Evolutionary conservation across 2,888 invertebrate species (phyloP).

Genomic region (Agrotis exclamationis): DNA sequence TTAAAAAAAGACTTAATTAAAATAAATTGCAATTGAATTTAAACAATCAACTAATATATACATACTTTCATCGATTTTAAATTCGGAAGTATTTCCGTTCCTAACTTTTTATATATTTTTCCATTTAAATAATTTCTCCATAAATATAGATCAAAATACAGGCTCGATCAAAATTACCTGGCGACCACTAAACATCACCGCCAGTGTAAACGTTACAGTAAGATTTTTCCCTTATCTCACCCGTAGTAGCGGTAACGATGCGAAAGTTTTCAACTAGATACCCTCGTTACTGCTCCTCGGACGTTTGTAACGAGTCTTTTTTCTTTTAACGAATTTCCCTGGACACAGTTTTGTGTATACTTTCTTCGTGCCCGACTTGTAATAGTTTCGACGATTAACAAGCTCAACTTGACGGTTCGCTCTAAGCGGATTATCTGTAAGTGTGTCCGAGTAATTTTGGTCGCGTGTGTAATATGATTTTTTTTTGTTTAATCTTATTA

Average conservation of each 20-base stretch:
- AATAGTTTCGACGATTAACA: constrained; percentile 66
- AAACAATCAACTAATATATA: too few relatives aligned
- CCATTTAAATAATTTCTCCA: constrained; percentile 2
- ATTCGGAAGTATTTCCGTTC: too few relatives aligned
- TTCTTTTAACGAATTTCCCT: constrained; percentile 80
- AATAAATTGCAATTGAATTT: neutral
- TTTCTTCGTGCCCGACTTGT: constrained; percentile 60
- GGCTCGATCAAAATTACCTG: constrained; percentile 4
- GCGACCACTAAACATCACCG: constrained; percentile 46
- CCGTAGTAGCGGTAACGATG: constrained; percentile 81
- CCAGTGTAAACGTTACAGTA: constrained; percentile 72
- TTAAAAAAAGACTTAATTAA: neutral
- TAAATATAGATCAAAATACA: constrained; percentile 4
- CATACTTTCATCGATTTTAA: too few relatives aligned
- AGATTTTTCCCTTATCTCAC: constrained; percentile 83
- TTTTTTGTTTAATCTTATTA: constrained; percentile 59
- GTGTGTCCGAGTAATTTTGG: constrained; percentile 61
- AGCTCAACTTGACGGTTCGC: constrained; percentile 61
- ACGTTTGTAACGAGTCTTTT: constrained; percentile 78
- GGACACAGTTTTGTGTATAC: constrained; percentile 70
- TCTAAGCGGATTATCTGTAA: constrained; percentile 62
- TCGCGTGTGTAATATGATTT: constrained; percentile 64
- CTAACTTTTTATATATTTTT: too few relatives aligned
- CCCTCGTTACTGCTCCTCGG: constrained; percentile 78
- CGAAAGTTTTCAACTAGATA: constrained; percentile 79